A percentile compares a stretch with the other conserved stretches of the same genome.
These are phyloP conservation scores for Drosophila ficusphila DNA, from an alignment of 1,140 invertebrate genomes.

Conservation along the genomic window DNA sequence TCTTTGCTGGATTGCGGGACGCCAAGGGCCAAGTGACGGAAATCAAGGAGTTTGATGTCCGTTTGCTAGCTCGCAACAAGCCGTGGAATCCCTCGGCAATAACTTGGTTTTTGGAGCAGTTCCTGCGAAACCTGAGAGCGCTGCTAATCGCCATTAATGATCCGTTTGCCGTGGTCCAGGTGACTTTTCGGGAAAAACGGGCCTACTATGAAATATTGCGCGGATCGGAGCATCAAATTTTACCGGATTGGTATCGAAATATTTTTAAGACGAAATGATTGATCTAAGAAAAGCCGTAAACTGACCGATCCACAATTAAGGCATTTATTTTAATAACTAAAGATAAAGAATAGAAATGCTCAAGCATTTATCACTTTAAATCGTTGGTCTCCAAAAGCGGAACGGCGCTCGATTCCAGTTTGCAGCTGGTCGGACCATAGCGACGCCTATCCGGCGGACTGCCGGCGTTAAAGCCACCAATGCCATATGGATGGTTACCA, in stretches of 20 bases:
- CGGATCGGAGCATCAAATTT: not conserved
- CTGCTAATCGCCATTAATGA: conserved; percentile 42
- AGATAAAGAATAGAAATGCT: no score
- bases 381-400: conserved; percentile 60
- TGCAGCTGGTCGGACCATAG: not conserved
- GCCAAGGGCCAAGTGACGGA: conserved; percentile 84
- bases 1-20: conserved; percentile 88
- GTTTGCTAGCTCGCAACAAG: conserved; percentile 31
- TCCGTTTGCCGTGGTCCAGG: conserved; percentile 20
- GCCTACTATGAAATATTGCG: conserved; percentile 15
- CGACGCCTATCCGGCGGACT: conserved; percentile 82
- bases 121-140: conserved; percentile 23
- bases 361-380: conserved; percentile 50
- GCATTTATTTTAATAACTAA: not conserved
- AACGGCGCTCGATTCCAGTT: conserved; percentile 7
- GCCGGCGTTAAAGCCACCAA: conserved; percentile 36
- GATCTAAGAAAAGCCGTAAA: not conserved
- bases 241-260: conserved; percentile 55
- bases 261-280: not conserved
- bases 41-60: conserved; percentile 22
- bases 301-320: not conserved
- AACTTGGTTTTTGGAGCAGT: conserved; percentile 29
- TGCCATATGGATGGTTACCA: conserved; percentile 46
- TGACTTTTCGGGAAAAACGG: conserved; percentile 9
- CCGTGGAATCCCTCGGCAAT: conserved; percentile 53